These are phyloP conservation scores for Sitodiplosis mosellana DNA, from an alignment of 1,140 invertebrate genomes.

Conservation along the genomic window DNA sequence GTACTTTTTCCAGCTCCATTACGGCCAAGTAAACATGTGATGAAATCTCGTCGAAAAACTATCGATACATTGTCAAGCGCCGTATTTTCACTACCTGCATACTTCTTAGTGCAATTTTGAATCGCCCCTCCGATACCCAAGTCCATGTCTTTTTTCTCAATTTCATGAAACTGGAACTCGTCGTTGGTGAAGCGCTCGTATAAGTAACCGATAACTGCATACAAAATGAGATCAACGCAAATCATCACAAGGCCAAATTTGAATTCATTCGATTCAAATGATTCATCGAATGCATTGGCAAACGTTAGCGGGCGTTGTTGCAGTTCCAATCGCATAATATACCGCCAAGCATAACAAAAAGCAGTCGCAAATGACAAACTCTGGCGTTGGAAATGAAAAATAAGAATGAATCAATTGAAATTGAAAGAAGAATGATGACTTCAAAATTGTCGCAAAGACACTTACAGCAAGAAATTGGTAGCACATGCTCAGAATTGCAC, in stretches of 20 bases:
- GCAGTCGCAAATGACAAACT: constrained; percentile 31
- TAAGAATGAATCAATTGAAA: not conserved
- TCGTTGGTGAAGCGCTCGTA: constrained; percentile 8
- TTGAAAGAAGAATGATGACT: too few relatives aligned
- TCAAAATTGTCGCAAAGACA: too few relatives aligned
- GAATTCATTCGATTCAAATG: constrained; percentile 13
- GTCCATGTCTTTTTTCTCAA: constrained; percentile 16
- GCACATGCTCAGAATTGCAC: constrained; percentile 30
- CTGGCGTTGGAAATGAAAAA: not conserved
- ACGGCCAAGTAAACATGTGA: constrained; percentile 61
- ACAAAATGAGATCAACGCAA: constrained; percentile 26
- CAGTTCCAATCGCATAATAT: constrained; percentile 36
- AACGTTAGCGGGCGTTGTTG: constrained; percentile 26
- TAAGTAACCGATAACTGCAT: constrained; percentile 27
- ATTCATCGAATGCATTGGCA: constrained; percentile 22
- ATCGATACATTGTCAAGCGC: constrained; percentile 51
- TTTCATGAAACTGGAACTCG: constrained; percentile 17
- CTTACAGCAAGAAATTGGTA: constrained; percentile 37
- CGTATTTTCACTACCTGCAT: constrained; percentile 17
- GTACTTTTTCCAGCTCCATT: constrained; percentile 68
- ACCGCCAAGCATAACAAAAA: constrained; percentile 39
- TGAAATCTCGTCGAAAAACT: constrained; percentile 32
- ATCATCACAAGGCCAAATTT: constrained; percentile 26
- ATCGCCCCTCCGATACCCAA: constrained; percentile 29
- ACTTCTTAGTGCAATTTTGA: constrained; percentile 28